phyloP scores from a whole-genome alignment of 2,113 vertebrate species.

The Pluvianellus socialis region DNA sequence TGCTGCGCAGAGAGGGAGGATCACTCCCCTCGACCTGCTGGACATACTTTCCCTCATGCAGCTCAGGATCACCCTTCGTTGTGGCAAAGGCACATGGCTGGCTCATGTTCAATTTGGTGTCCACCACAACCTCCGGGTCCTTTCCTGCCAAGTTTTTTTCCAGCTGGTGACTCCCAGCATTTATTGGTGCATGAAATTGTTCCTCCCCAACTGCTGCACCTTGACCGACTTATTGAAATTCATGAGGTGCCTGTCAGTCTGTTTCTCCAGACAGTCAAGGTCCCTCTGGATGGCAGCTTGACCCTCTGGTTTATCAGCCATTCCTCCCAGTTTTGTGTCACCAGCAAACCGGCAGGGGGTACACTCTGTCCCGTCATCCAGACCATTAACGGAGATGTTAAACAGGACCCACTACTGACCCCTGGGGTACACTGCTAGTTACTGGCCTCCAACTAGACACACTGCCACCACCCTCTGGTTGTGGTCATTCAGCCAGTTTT shows the following conservation, averaged over 20 bases:
- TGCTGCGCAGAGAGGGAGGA: not conserved
- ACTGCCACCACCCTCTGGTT: not conserved
- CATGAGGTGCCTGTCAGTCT: not conserved
- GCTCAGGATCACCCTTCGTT: not conserved
- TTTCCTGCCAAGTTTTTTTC: not conserved
- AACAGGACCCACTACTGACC: not conserved
- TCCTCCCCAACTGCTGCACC: not conserved
- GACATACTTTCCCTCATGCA: not conserved
- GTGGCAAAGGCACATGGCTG: not conserved
- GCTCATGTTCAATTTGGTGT: not conserved
- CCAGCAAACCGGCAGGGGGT: not conserved
- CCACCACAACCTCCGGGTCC: fast-evolving
- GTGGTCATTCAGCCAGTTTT: not conserved
- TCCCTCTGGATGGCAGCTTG: not conserved
- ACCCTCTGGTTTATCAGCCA: not conserved
- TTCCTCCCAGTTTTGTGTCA: not conserved
- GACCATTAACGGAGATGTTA: not conserved
- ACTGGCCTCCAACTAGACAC: not conserved
- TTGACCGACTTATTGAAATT: not conserved
- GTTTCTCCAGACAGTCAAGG: not conserved
- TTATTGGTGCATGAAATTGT: not conserved
- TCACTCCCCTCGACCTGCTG: not conserved
- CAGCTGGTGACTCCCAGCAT: not conserved
- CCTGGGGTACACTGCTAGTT: not conserved
- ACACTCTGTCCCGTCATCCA: too few species aligned